phyloP scores from a whole-genome alignment of 2,113 vertebrate genomes.

The Panthera tigris region DNA sequence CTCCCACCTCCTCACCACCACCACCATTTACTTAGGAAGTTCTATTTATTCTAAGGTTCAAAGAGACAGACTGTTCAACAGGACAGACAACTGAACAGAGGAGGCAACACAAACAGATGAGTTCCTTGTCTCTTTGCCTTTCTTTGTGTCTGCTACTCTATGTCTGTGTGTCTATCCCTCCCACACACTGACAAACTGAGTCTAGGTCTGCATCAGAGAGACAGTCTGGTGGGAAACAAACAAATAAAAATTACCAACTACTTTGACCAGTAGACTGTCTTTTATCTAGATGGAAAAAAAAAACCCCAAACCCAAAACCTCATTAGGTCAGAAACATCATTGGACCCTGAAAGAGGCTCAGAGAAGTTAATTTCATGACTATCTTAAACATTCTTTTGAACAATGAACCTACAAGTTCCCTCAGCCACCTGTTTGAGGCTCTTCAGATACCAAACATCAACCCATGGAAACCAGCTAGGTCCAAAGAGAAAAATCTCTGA shows the following conservation, averaged over 20 bases:
- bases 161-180: neutral
- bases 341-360: neutral
- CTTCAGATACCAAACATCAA: neutral
- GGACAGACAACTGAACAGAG: neutral
- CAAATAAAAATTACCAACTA: neutral
- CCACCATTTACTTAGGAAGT: neutral
- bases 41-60: neutral
- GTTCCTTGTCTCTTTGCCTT: neutral
- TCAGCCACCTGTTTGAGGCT: neutral
- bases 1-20: neutral
- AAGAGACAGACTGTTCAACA: neutral
- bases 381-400: neutral
- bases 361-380: neutral
- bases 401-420: neutral
- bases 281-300: neutral
- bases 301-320: neutral
- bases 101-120: neutral
- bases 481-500: neutral
- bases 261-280: neutral
- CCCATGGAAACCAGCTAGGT: neutral
- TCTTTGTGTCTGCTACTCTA: neutral
- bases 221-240: neutral
- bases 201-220: neutral
- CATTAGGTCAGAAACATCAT: neutral
- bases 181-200: neutral